A percentile compares a stretch with the other conserved stretches of the same genome.
phyloP scores from a whole-genome alignment of 2,888 invertebrate species.

The Leptopterna dolabrata region DNA sequence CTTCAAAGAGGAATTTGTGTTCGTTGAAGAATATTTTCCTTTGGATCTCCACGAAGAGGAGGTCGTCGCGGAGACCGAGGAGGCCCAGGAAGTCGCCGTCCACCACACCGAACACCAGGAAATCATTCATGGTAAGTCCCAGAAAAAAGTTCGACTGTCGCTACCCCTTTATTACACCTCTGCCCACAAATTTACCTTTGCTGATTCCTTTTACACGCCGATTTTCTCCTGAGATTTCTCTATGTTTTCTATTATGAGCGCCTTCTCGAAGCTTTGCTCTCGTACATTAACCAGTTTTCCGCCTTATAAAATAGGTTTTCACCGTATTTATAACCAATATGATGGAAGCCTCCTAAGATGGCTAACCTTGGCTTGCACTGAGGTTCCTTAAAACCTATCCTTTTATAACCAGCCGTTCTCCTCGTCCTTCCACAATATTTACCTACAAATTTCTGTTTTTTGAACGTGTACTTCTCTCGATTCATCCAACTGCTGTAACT shows the following conservation, averaged over 20 bases:
- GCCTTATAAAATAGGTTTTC: conserved; percentile 17
- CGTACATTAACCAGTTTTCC: neutral
- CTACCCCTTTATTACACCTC: neutral
- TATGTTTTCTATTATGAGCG: neutral
- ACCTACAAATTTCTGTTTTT: neutral
- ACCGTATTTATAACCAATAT: conserved; percentile 60
- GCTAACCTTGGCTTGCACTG: conserved; percentile 58
- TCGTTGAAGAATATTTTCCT: conserved; percentile 58
- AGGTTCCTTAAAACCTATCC: conserved; percentile 54
- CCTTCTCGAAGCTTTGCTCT: neutral
- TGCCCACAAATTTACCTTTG: neutral
- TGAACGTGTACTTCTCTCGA: neutral
- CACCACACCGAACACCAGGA: conserved; percentile 56
- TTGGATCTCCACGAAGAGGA: conserved; percentile 59
- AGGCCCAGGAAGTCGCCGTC: conserved; percentile 52
- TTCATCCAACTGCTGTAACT: neutral
- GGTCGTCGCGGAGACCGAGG: conserved; percentile 56
- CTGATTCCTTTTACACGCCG: neutral
- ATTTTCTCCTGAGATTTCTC: neutral
- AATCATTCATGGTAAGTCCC: conserved; percentile 57
- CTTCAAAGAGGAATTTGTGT: conserved; percentile 56
- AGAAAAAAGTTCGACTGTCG: neutral
- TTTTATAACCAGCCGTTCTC: conserved; percentile 32
- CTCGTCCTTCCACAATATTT: neutral
- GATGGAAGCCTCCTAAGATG: conserved; percentile 61